phyloP scores from a whole-genome alignment of 2,888 invertebrate species.

The Ennomos erosarius region DNA sequence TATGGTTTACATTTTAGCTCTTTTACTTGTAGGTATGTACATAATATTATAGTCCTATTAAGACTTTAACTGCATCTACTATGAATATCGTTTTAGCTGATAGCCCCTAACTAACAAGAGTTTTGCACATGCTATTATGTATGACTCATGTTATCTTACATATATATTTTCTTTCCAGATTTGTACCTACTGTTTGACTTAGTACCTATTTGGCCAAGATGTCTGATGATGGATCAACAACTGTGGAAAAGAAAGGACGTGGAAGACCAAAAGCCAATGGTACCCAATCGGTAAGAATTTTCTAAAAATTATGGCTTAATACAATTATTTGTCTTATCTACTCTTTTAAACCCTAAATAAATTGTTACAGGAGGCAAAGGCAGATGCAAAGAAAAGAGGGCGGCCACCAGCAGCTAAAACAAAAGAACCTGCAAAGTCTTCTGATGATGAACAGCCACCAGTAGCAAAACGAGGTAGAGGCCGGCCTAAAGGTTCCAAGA shows the following conservation, averaged over 20 bases:
- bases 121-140: no score
- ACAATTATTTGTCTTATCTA: no score
- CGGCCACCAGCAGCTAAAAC: slow-evolving; percentile 74
- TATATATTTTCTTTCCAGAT: slow-evolving; percentile 53
- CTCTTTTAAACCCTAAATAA: slow-evolving; percentile 20
- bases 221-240: slow-evolving; percentile 83
- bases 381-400: slow-evolving; percentile 78
- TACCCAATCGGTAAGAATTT: slow-evolving; percentile 68
- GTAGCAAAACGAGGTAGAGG: slow-evolving; percentile 83
- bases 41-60: no score
- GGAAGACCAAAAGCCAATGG: slow-evolving; percentile 83
- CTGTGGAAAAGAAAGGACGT: slow-evolving; percentile 82
- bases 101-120: no score
- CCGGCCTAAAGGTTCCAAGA: slow-evolving; percentile 84
- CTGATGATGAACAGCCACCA: slow-evolving; percentile 82
- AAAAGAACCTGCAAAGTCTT: slow-evolving; percentile 83
- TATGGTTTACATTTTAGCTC: not conserved
- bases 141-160: not conserved
- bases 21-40: not conserved
- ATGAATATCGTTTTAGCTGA: no score
- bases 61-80: no score
- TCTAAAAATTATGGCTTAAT: not conserved
- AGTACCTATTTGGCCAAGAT: slow-evolving; percentile 56
- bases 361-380: slow-evolving; percentile 73
- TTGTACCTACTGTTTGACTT: slow-evolving; percentile 47